Evolutionary conservation across 2,888 invertebrate species (phyloP).

Genomic region (Acanthosoma haemorrhoidale): DNA sequence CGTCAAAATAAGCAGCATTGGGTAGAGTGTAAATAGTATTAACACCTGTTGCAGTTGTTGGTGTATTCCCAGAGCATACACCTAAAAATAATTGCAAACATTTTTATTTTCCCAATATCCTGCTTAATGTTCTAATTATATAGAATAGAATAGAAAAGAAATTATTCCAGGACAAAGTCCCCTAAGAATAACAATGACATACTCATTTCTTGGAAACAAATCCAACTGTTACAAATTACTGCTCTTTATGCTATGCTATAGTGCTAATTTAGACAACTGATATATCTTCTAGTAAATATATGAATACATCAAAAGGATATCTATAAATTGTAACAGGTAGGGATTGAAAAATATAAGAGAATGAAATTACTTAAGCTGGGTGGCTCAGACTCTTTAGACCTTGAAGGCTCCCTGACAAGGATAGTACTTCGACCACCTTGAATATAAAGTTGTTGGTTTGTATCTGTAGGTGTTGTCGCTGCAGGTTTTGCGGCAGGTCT

Average conservation of each 20-base stretch:
- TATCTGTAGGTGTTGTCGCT: neutral
- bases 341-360: neutral
- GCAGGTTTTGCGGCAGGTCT: constrained; percentile 4
- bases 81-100: neutral
- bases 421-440: constrained; percentile 7
- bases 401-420: constrained; percentile 13
- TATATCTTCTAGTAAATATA: too few species aligned
- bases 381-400: constrained; percentile 19
- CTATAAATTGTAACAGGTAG: too few species aligned
- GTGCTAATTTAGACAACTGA: too few species aligned
- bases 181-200: too few species aligned
- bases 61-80: neutral
- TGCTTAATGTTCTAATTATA: too few species aligned
- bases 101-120: too few species aligned
- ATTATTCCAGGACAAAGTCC: too few species aligned
- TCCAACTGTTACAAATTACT: too few species aligned
- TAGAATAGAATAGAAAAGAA: too few species aligned
- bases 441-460: constrained; percentile 7
- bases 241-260: too few species aligned
- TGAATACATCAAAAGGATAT: too few species aligned
- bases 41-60: neutral
- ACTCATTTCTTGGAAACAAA: too few species aligned
- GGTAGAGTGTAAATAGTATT: constrained; percentile 17
- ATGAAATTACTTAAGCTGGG: neutral
- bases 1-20: constrained; percentile 6